Base-by-base conservation (phyloP, 2,113 vertebrate species). In the Elephas maximus region DNA sequence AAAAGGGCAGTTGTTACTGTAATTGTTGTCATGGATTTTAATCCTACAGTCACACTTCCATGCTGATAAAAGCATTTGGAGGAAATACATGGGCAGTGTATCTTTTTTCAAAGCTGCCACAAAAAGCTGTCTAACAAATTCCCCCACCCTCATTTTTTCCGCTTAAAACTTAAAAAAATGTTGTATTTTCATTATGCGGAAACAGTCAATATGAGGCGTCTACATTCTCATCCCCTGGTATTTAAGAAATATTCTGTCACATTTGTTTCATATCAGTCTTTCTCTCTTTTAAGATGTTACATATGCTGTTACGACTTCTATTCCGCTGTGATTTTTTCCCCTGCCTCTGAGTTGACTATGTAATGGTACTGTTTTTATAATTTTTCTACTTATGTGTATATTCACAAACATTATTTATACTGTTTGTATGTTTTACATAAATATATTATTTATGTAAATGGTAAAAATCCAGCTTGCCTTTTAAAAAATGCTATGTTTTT, bases 141-240 rank as follows among this genome's bases (percentile, higher is more conserved):
- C 45, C 44, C 81, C 88, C 73, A 79, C 85, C 88, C 23, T 83
- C 85, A 24, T 24, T 90, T 95, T 89, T 97, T 91, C 93, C 67
- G 60, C 73, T 95, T 74, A 71, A 76, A 92, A 45, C 93, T 87
- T 28, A 51, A 92, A 53, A 93, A 94, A 74, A 33, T 10, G 6
- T n/a, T 69, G 2, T 82, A 74, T 91, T 96, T 95, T 63, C 41
- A 28, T 80, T 84, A 17, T 84, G 87, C 69, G 74, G 11, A 86
- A 77, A 95, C 84, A 33, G 62, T 69, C 14, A 28, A 33, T 83
- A 87, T 93, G 82, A 74, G 73, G 37, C 37, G 62, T 76, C 26
- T 18, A 53, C 88, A 44, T 23, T 74, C 28, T 87, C 5, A 88
- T 74, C n/a, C 74, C 8, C 41, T 37, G 93, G 51, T 37, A 67